Evolutionary conservation across 2,888 invertebrate species (phyloP), one percentile per base, ranked within the genome.

Genomic region (Phortica magna): DNA sequence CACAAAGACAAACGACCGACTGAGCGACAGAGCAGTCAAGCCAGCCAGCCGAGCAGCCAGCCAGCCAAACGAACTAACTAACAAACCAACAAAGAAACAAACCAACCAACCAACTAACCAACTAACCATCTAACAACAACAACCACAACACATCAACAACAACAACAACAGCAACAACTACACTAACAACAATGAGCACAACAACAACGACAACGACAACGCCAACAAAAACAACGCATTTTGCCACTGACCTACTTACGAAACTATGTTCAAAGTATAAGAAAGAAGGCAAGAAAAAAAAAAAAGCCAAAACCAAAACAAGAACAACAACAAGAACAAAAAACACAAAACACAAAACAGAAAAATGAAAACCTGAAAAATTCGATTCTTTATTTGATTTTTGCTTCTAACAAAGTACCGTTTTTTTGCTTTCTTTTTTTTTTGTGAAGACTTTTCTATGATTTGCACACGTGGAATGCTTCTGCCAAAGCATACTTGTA

Each of bases 161-260:
- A 77, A 81, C 75, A 81, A 78, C 75, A 80, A 78, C 77, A 81
- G 82, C 76, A 64, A 75, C 74, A 74, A 79, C n/a, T n/a, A n/a
- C n/a, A n/a, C n/a, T n/a, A 41, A 0, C 12, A 39, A n/a, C 17
- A 59, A 59, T 17, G 19, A 22, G 4, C 19, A 61, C 17, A 75
- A 75, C 79, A 75, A 78, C 78, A 79, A 74, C 75, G 75, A 76
- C 77, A 77, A 81, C 75, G 81, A 78, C 75, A 80, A 78, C 77
- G 80, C 82, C 76, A 64, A 75, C 74, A 74, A 79, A 80, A 76
- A 10, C 9, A 22, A 7, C 22, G 17, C 10, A 17, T 61, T 61
- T 82, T 82, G 80, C 78, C 74, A 81, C 80, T 85, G 85, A 85
- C 88, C 88, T 88, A 85, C 77, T 86, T 84, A 80, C 74, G 68